Conservation (phyloP, 2,113 vertebrate species). For the Verasper variegatus region DNA sequence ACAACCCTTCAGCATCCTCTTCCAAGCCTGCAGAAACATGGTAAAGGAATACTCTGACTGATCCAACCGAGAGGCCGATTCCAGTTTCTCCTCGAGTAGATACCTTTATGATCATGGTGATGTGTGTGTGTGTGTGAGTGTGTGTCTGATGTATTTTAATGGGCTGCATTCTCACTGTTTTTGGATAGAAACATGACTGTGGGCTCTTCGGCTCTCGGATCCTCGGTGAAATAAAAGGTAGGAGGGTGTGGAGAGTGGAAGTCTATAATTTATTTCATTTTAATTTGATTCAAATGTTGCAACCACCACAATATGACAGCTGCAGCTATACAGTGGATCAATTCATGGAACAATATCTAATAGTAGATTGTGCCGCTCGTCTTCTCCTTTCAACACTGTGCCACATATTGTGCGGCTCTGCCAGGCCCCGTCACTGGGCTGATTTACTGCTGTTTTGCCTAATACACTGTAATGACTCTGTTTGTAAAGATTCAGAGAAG, state of each 20-base stretch:
- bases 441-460: slow-evolving; percentile 65
- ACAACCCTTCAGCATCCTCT: slow-evolving; percentile 35
- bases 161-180: slow-evolving; percentile 9
- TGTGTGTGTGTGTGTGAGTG: not conserved
- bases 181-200: slow-evolving; percentile 13
- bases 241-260: not conserved
- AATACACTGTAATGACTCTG: slow-evolving; percentile 61
- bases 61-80: slow-evolving; percentile 55
- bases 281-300: slow-evolving; percentile 40
- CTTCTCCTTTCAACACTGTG: slow-evolving; percentile 51
- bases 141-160: slow-evolving; percentile 20
- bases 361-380: slow-evolving; percentile 31
- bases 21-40: slow-evolving; percentile 55
- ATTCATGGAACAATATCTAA: slow-evolving; percentile 42
- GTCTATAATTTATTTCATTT: slow-evolving; percentile 25
- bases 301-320: slow-evolving; percentile 35
- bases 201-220: slow-evolving; percentile 23
- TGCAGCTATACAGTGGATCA: slow-evolving; percentile 55
- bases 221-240: not conserved
- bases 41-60: slow-evolving; percentile 60
- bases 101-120: slow-evolving; percentile 45
- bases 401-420: slow-evolving; percentile 45
- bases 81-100: slow-evolving; percentile 61
- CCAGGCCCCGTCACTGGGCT: slow-evolving; percentile 53
- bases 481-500: slow-evolving; percentile 40